These are phyloP conservation scores for Empidonax alnorum DNA, from an alignment of 2,113 vertebrate genomes.

Conservation along the genomic window DNA sequence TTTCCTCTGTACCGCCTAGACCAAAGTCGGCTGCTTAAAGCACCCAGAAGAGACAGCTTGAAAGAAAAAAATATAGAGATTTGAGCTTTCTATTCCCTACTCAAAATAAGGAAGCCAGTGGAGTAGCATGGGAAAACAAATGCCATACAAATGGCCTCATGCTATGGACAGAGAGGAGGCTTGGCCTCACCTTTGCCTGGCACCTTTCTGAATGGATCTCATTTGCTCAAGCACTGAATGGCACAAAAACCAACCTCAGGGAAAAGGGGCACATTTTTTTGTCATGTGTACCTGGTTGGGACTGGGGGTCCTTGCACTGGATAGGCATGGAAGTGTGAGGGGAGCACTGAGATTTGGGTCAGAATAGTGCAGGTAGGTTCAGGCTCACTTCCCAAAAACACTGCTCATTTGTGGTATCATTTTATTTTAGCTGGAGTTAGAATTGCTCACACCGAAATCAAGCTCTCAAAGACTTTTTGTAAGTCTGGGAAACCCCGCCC, in stretches of 20 bases:
- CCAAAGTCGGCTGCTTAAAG: neutral
- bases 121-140: neutral
- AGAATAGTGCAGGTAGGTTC: neutral
- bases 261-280: neutral
- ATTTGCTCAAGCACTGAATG: neutral
- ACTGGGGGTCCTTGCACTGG: neutral
- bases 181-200: neutral
- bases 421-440: neutral
- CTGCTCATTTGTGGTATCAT: neutral
- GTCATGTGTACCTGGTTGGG: fast-evolving
- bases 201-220: neutral
- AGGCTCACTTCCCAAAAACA: neutral
- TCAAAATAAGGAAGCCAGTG: neutral
- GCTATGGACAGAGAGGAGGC: neutral
- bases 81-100: neutral
- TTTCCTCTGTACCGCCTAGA: neutral
- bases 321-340: neutral
- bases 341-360: neutral
- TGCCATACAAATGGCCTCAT: neutral
- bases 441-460: neutral
- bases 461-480: neutral
- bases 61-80: neutral
- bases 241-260: neutral
- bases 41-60: neutral
- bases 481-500: neutral